These are phyloP conservation scores for Drosophila mimetica DNA, from an alignment of 2,888 invertebrate genomes.

Conservation along the genomic window DNA sequence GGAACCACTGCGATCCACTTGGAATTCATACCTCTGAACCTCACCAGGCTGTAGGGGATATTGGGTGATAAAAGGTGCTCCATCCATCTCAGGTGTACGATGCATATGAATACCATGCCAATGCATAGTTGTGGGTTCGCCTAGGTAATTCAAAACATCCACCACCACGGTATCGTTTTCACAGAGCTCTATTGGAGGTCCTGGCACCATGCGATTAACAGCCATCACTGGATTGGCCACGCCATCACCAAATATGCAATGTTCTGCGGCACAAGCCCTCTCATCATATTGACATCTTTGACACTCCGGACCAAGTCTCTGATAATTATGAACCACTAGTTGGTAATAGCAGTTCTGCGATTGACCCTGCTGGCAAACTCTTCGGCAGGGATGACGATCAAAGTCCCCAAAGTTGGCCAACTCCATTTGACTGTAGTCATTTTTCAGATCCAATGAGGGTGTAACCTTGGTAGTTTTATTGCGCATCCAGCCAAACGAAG, in stretches of 20 bases:
- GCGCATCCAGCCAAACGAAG: constrained; percentile 51
- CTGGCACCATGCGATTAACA: constrained; percentile 81
- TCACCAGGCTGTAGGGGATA: constrained; percentile 81
- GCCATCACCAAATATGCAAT: constrained; percentile 81
- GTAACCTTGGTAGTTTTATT: constrained; percentile 53
- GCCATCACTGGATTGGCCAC: constrained; percentile 79
- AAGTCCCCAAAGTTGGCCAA: constrained; percentile 62
- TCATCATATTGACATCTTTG: constrained; percentile 75
- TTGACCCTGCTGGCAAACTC: constrained; percentile 78
- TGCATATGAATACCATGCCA: constrained; percentile 82
- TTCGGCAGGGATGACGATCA: constrained; percentile 79
- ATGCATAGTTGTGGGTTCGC: constrained; percentile 80
- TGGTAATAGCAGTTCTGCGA: constrained; percentile 80
- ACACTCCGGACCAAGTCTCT: constrained; percentile 79
- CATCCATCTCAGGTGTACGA: constrained; percentile 81
- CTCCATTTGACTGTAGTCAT: constrained; percentile 61
- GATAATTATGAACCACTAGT: constrained; percentile 80
- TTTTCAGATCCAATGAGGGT: constrained; percentile 36
- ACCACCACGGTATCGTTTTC: constrained; percentile 81
- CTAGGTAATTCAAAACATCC: constrained; percentile 79
- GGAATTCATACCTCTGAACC: constrained; percentile 77
- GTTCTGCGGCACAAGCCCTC: constrained; percentile 67
- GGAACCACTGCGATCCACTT: constrained; percentile 79
- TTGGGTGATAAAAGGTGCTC: constrained; percentile 77
- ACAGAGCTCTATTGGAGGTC: constrained; percentile 81